A percentile compares a stretch with the other conserved stretches of the same genome.
Conservation (phyloP, 2,113 vertebrate species). For the Campylomormyrus tamandua region DNA sequence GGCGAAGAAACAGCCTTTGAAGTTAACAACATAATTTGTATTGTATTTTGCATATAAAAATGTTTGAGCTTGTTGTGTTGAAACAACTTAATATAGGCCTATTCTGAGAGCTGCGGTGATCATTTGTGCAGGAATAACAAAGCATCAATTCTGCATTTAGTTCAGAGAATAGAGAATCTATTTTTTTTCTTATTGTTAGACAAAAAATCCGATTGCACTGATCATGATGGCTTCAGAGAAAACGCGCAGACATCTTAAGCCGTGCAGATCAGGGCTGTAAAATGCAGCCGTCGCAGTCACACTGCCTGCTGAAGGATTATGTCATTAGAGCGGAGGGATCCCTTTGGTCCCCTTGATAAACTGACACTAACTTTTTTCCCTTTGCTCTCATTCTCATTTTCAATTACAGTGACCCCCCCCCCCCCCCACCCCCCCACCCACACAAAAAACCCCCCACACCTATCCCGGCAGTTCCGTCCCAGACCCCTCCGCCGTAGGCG, state of each 20-base stretch:
- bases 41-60: background rate
- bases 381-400: background rate
- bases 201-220: background rate
- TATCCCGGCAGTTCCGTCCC: too few relatives aligned
- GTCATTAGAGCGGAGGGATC: background rate
- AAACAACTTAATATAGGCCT: background rate
- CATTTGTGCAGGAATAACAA: background rate
- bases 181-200: background rate
- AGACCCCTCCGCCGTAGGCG: too few relatives aligned
- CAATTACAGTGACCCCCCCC: background rate
- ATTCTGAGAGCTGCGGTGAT: background rate
- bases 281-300: too few relatives aligned
- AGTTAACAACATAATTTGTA: background rate
- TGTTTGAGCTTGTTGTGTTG: background rate
- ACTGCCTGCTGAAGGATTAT: background rate
- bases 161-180: background rate
- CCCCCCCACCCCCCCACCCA: too few relatives aligned
- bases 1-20: background rate
- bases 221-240: background rate
- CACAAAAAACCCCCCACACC: too few relatives aligned
- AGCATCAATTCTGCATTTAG: background rate
- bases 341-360: background rate
- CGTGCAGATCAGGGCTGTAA: background rate
- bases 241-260: background rate
- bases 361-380: background rate